A percentile compares a stretch with the other conserved stretches of the same genome.
phyloP scores from a whole-genome alignment of 1,140 invertebrate genomes.

The Hypothenemus hampei region DNA sequence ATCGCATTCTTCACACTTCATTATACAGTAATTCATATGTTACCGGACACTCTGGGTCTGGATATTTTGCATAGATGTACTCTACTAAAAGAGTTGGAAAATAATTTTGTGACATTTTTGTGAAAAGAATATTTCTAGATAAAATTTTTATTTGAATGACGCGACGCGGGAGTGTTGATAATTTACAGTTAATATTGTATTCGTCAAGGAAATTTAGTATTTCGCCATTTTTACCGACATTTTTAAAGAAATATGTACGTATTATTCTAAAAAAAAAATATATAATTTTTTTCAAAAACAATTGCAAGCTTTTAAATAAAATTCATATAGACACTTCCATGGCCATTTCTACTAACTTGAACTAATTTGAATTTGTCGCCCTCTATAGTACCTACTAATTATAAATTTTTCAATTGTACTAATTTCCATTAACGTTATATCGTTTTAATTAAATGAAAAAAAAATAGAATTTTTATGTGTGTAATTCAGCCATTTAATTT shows the following conservation, averaged over 20 bases:
- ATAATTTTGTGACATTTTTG: not conserved
- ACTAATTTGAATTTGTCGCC: not conserved
- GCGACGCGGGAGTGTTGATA: constrained; percentile 17
- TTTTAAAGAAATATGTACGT: constrained; percentile 16
- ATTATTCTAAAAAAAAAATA: not conserved
- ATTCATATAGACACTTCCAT: too few species aligned
- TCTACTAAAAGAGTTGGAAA: not conserved
- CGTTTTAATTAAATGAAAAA: not conserved
- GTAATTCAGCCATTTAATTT: too few species aligned
- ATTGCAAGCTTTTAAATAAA: too few species aligned
- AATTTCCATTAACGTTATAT: not conserved
- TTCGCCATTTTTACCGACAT: constrained; percentile 12
- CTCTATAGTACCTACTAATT: not conserved
- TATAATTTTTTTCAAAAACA: not conserved
- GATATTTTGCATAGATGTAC: not conserved
- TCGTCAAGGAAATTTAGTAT: constrained; percentile 20
- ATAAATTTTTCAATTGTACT: not conserved
- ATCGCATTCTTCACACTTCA: not conserved
- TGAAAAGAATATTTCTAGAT: not conserved
- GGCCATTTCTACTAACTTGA: not conserved
- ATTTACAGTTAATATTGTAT: constrained; percentile 14
- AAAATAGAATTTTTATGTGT: too few species aligned
- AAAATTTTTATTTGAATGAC: constrained; percentile 8
- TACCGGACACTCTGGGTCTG: not conserved
- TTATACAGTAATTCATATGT: not conserved